Evolutionary conservation across 1,140 invertebrate genomes (phyloP), one percentile per base, ranked within the genome.

Genomic region (Drosophila kepulauana): DNA sequence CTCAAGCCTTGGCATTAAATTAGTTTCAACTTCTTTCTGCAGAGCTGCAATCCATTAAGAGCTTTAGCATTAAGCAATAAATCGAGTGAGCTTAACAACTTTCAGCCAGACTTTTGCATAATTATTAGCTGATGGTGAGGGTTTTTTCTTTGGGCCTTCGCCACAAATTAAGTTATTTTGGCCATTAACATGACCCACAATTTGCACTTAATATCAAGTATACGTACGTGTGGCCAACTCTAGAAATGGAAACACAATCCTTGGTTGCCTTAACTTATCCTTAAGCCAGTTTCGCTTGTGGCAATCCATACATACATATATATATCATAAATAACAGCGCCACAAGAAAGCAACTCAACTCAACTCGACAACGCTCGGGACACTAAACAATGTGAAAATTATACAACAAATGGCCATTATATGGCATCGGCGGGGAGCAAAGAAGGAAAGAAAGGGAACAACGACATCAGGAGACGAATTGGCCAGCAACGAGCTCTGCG

Each of bases 311-410:
- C 62, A 25, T 20, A 20, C 7, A 20, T 25, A 25, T 1, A 20
- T 86, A 79, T 74, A 88, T 88, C 84, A 88, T 82, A 87, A 88
- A 85, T 86, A 81, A 85, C 65, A 81, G 69, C 62, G 69, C 58
- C 61, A 65, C 48, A 46, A 46, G 43, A 52, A 54, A 54, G 59
- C 56, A 48, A 43, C 63, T 70, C 73, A 70, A 66, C 63, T 70
- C 73, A 70, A 66, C 68, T 82, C 70, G 20, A 28, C 38, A 1
- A 10, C 38, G 49, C 46, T 54, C 59, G 64, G 79, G 76, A 82
- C 82, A 78, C 79, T 71, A 82, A 88, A 82, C 82, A 87, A 88
- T 87, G 84, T 88, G 82, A 88, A 87, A 87, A 88, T 87, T 87
- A 87, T 87, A 87, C 82, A 87, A 87, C 82, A 87, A 87, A 87